These are phyloP conservation scores for Bedellia somnulentella DNA, from an alignment of 2,888 invertebrate genomes.

Conservation along the genomic window DNA sequence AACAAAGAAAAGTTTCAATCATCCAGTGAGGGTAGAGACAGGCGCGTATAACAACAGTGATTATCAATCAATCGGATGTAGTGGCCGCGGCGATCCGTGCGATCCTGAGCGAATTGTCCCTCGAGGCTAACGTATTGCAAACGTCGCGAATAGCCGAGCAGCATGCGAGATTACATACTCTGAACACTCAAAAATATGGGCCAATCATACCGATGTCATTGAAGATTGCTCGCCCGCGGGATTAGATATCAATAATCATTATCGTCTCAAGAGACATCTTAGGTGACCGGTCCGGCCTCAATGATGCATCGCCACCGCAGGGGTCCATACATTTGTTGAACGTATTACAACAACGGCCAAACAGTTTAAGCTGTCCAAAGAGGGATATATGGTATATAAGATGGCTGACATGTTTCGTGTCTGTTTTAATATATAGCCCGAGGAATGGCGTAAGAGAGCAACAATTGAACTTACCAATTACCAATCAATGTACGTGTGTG, in stretches of 20 bases:
- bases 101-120: slow-evolving; percentile 16
- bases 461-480: slow-evolving; percentile 54
- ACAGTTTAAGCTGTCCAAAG: slow-evolving; percentile 13
- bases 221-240: slow-evolving; percentile 25
- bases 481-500: slow-evolving; percentile 21
- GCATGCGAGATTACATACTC: slow-evolving; percentile 13
- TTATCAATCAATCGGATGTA: slow-evolving; percentile 32
- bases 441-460: slow-evolving; percentile 36
- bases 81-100: slow-evolving; percentile 12
- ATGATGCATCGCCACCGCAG: slow-evolving; percentile 27
- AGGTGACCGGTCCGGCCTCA: slow-evolving; percentile 30
- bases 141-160: slow-evolving; percentile 11
- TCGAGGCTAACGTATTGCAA: slow-evolving; percentile 19
- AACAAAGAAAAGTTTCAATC: slow-evolving; percentile 2
- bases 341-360: slow-evolving; percentile 23
- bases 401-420: slow-evolving; percentile 31
- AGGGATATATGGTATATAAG: slow-evolving; percentile 28
- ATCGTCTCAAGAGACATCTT: slow-evolving; percentile 20
- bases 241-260: slow-evolving; percentile 28
- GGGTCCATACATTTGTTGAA: slow-evolving; percentile 23
- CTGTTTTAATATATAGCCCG: slow-evolving; percentile 20
- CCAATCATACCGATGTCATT: slow-evolving; percentile 30
- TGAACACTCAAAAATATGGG: slow-evolving; percentile 23
- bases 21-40: neutral
- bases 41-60: slow-evolving; percentile 23